These are phyloP conservation scores for Drosophila putrida DNA, from an alignment of 2,888 invertebrate genomes.

Conservation along the genomic window DNA sequence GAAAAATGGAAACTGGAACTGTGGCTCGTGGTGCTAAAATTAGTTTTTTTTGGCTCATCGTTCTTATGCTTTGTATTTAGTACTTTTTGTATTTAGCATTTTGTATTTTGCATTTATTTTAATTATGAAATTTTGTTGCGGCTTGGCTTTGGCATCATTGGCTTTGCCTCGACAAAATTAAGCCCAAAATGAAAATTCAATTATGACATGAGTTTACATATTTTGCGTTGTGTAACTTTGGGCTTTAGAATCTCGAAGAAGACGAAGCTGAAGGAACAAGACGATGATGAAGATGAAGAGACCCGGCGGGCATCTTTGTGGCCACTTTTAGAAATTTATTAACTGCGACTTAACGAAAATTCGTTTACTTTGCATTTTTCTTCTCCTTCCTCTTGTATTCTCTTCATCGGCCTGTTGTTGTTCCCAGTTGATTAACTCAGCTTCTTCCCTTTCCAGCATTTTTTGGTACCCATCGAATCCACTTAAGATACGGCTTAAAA, in stretches of 20 bases:
- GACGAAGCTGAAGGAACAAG: not conserved
- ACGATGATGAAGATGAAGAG: not conserved
- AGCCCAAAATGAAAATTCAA: slow-evolving; percentile 73
- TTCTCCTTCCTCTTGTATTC: slow-evolving; percentile 1
- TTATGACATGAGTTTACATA: slow-evolving; percentile 72
- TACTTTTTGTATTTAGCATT: slow-evolving; percentile 21
- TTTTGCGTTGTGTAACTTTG: slow-evolving; percentile 42
- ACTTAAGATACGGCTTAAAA: slow-evolving; percentile 31
- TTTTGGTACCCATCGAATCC: slow-evolving; percentile 11
- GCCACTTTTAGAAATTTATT: slow-evolving; percentile 63
- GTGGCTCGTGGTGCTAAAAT: slow-evolving; percentile 51
- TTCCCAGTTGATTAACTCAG: slow-evolving; percentile 50
- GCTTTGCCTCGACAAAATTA: slow-evolving; percentile 37
- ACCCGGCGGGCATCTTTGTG: slow-evolving; percentile 49
- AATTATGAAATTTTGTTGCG: slow-evolving; percentile 55
- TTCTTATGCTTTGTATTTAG: slow-evolving; percentile 4
- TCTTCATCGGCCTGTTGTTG: slow-evolving; percentile 2
- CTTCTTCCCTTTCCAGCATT: not conserved
- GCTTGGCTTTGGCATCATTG: slow-evolving; percentile 23
- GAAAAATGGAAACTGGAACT: slow-evolving; percentile 13
- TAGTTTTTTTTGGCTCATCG: slow-evolving; percentile 50
- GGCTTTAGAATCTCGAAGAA: slow-evolving; percentile 11
- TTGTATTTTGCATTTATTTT: slow-evolving; percentile 53
- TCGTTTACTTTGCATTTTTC: slow-evolving; percentile 46
- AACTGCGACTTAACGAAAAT: slow-evolving; percentile 63